Percentiles rank a stretch among this genome's conserved stretches.
phyloP scores from a whole-genome alignment of 1,140 invertebrate genomes.

The Hormaphis cornu region DNA sequence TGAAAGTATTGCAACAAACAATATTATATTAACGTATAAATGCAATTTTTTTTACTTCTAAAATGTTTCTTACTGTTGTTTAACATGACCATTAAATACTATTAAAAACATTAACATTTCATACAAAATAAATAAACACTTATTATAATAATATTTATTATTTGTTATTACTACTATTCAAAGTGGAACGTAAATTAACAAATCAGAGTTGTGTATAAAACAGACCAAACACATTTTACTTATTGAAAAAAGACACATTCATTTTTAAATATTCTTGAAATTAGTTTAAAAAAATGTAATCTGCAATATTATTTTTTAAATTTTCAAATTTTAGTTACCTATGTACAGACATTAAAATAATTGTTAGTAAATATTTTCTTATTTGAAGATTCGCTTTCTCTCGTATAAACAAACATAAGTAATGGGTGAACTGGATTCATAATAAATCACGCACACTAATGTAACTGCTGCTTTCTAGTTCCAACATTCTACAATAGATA shows the following conservation, averaged over 20 bases:
- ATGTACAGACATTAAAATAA: too few species aligned
- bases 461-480: slow-evolving; percentile 30
- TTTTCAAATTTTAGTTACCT: too few species aligned
- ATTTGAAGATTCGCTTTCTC: slow-evolving; percentile 6
- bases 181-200: background rate
- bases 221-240: too few species aligned
- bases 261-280: too few species aligned
- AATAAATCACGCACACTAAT: slow-evolving; percentile 20
- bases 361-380: slow-evolving; percentile 2
- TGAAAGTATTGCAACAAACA: too few species aligned
- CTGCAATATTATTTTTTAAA: too few species aligned
- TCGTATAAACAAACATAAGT: background rate
- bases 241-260: background rate
- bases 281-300: too few species aligned
- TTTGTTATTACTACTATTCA: background rate
- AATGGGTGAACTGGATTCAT: slow-evolving; percentile 22
- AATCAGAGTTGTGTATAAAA: background rate
- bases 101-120: background rate
- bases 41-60: too few species aligned
- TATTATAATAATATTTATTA: background rate
- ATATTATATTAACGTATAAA: too few species aligned
- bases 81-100: too few species aligned
- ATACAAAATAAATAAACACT: background rate
- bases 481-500: slow-evolving; percentile 24
- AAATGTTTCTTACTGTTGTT: too few species aligned